Percentiles rank a stretch among this genome's conserved stretches.
These are phyloP conservation scores for Planiliza haematocheilus DNA, from an alignment of 2,113 vertebrate genomes.

Conservation along the genomic window DNA sequence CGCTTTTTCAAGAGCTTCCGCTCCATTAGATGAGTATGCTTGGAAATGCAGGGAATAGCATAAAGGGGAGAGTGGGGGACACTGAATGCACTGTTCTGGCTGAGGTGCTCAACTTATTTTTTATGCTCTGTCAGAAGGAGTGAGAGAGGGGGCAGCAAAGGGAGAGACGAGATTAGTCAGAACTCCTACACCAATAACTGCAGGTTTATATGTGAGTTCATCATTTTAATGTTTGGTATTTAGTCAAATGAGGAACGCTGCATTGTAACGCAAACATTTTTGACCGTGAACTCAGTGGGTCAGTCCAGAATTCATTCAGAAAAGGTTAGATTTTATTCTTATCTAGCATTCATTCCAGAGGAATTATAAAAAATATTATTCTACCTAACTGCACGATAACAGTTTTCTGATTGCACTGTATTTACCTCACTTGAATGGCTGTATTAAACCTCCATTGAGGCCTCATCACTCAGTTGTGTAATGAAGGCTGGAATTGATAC, in stretches of 20 bases:
- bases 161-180: slow-evolving; percentile 67
- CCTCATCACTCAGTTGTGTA: slow-evolving; percentile 63
- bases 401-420: slow-evolving; percentile 43
- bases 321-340: slow-evolving; percentile 24
- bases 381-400: not conserved
- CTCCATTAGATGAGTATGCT: slow-evolving; percentile 76
- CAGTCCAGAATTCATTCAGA: slow-evolving; percentile 3
- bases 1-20: slow-evolving; percentile 69
- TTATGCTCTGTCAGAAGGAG: slow-evolving; percentile 61
- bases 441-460: slow-evolving; percentile 45
- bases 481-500: slow-evolving; percentile 71
- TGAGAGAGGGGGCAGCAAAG: slow-evolving; percentile 57
- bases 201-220: slow-evolving; percentile 39
- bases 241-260: slow-evolving; percentile 4
- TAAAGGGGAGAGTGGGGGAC: slow-evolving; percentile 52
- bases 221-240: slow-evolving; percentile 37
- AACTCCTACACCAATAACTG: slow-evolving; percentile 67
- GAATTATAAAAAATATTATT: slow-evolving; percentile 53
- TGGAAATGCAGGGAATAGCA: slow-evolving; percentile 55
- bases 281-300: not conserved
- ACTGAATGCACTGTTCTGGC: slow-evolving; percentile 66
- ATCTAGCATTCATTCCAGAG: slow-evolving; percentile 6
- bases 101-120: slow-evolving; percentile 67
- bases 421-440: slow-evolving; percentile 57
- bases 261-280: not conserved